Evolutionary conservation across 37 sponge, comb jelly and placozoan species (phyloP), one percentile per base, ranked within the genome.

Genomic region (Spongilla lacustris): DNA sequence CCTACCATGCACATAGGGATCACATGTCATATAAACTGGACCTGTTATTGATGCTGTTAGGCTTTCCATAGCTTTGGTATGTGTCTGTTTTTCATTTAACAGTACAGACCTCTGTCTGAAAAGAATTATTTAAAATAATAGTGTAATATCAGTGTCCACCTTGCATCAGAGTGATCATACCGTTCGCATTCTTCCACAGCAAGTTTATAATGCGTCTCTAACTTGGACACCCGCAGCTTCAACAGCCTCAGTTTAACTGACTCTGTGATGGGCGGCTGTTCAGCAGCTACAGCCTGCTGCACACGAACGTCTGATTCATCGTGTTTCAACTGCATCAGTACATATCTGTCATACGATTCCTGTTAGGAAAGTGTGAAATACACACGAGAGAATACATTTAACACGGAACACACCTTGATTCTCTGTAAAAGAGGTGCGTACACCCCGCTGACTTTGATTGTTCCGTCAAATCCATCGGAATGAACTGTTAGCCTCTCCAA

Each of bases 391-490:
- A 72, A 24, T 33, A 5, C 12, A 17, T 72, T 14, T 72, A 41
- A 9, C 41, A 41, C 41, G 6, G 3, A 13, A 23, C 48, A 29
- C 36, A 86, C 86, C 80, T 79, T 79, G 34, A 86, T 86, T 50
- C 79, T 28, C 36, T 71, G 26, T 38, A 86, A 67, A 22, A 78
- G 29, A 31, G 80, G 80, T 31, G 80, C 4, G 74, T 25, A 86
- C 1, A 29, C 69, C 2, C 74, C 71, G 27, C 79, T 79, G 22
- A 66, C 19, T 30, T 79, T 46, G 22, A 86, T 72, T 31, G 79
- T 17, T 73, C 71, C 73, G 24, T 86, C 80, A 79, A 86, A 86
- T 12, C 73, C 80, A 72, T 71, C 86, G 34, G 49, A 27, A 71
- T 37, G 49, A 2, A 32, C 80, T 1, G 86, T 25, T 28, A 79